These are phyloP conservation scores for Bos indicus DNA, from an alignment of 2,113 vertebrate genomes.

Conservation along the genomic window DNA sequence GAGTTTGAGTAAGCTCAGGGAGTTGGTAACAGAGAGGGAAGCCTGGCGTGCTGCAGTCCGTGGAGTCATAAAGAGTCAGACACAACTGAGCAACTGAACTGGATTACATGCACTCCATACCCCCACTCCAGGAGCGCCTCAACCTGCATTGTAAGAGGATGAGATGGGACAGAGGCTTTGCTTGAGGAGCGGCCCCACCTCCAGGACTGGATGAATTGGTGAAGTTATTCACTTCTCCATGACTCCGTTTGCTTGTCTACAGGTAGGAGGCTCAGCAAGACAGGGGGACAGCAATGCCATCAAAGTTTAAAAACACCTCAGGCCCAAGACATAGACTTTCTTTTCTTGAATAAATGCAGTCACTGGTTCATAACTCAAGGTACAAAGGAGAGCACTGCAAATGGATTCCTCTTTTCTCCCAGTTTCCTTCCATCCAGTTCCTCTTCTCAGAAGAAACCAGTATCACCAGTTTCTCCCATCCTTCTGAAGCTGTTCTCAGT, in stretches of 20 bases:
- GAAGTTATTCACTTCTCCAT: rapidly evolving
- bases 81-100: neutral
- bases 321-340: neutral
- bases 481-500: neutral
- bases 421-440: neutral
- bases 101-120: rapidly evolving
- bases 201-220: rapidly evolving
- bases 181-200: neutral
- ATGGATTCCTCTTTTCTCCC: no score
- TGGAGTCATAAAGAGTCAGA: neutral
- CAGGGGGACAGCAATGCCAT: neutral
- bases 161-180: neutral
- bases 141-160: rapidly evolving
- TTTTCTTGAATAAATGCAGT: neutral
- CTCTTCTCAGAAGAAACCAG: neutral
- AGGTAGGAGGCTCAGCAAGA: neutral
- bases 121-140: neutral
- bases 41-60: neutral
- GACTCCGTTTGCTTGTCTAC: neutral
- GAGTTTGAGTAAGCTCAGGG: neutral
- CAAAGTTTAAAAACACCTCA: neutral
- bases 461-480: neutral
- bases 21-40: neutral
- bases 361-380: neutral
- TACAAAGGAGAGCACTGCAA: neutral